Conservation (phyloP, 2,888 invertebrate genomes). For the Acronicta leporina region DNA sequence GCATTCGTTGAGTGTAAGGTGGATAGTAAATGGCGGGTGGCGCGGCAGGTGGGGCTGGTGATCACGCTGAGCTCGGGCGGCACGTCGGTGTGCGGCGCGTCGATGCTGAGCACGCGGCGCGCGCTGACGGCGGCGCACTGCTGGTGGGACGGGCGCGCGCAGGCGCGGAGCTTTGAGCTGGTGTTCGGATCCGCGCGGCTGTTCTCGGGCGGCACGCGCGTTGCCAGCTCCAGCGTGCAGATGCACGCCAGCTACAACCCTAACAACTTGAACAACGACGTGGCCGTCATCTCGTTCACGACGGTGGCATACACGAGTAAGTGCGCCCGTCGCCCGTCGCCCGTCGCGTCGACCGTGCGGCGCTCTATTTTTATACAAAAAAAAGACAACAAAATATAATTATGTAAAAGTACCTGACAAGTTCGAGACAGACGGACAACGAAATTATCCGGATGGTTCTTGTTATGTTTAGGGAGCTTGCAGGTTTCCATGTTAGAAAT, state of each 20-base stretch:
- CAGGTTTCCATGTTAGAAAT: too few species aligned
- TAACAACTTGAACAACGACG: conserved; percentile 57
- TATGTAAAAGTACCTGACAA: too few species aligned
- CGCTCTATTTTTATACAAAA: too few species aligned
- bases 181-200: conserved; percentile 65
- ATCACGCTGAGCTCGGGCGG: conserved; percentile 60
- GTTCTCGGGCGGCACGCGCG: conserved; percentile 62
- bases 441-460: too few species aligned
- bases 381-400: too few species aligned
- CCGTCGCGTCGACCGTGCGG: too few species aligned
- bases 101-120: conserved; percentile 61
- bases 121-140: conserved; percentile 68
- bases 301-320: conserved; percentile 60
- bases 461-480: too few species aligned
- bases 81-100: conserved; percentile 63
- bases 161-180: conserved; percentile 66
- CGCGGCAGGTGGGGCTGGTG: conserved; percentile 60
- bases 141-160: conserved; percentile 64
- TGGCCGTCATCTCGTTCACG: conserved; percentile 53
- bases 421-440: too few species aligned
- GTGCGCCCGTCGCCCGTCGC: not conserved
- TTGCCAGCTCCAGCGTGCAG: conserved; percentile 58
- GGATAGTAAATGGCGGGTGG: not conserved
- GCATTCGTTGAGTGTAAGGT: too few species aligned
- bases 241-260: conserved; percentile 59